Conservation (phyloP, 37 sponge, comb jelly and placozoan species). For the Lycopodina hypogea region DNA sequence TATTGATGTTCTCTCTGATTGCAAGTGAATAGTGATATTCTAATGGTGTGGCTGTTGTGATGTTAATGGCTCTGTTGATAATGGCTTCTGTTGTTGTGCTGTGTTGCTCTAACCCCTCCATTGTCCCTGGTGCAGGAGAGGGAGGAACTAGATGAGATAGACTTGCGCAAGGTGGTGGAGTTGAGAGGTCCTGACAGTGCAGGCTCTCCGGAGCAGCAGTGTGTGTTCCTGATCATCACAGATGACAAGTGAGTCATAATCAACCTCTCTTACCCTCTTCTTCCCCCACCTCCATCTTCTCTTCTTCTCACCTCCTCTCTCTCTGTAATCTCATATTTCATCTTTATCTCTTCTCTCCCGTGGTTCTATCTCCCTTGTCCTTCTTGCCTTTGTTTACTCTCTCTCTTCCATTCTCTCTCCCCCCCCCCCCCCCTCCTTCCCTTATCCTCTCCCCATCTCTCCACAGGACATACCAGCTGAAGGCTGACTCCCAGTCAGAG, state of each 20-base stretch:
- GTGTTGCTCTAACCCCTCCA: too few species aligned
- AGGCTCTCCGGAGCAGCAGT: constrained; percentile 37
- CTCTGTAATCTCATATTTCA: too few species aligned
- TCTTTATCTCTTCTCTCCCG: too few species aligned
- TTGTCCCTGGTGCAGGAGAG: constrained; percentile 30
- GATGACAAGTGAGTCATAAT: constrained; percentile 50
- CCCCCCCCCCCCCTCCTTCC: too few species aligned
- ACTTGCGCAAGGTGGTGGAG: constrained; percentile 62
- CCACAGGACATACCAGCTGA: constrained; percentile 35
- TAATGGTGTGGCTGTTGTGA: too few species aligned
- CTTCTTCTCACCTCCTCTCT: neutral
- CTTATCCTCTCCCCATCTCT: neutral
- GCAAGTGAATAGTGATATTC: too few species aligned
- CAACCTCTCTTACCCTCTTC: neutral
- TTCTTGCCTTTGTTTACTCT: neutral
- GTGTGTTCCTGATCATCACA: constrained; percentile 44
- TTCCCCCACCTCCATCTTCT: neutral
- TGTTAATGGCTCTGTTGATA: too few species aligned
- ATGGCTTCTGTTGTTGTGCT: too few species aligned
- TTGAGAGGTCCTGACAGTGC: constrained; percentile 51
- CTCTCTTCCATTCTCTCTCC: neutral
- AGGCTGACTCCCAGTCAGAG: constrained; percentile 44
- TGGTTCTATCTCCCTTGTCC: too few species aligned
- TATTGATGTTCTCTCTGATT: too few species aligned
- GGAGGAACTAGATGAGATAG: constrained; percentile 58